Evolutionary conservation across 2,113 vertebrate genomes (phyloP), one percentile per base, ranked within the genome.

Genomic region (Melierax canorus): DNA sequence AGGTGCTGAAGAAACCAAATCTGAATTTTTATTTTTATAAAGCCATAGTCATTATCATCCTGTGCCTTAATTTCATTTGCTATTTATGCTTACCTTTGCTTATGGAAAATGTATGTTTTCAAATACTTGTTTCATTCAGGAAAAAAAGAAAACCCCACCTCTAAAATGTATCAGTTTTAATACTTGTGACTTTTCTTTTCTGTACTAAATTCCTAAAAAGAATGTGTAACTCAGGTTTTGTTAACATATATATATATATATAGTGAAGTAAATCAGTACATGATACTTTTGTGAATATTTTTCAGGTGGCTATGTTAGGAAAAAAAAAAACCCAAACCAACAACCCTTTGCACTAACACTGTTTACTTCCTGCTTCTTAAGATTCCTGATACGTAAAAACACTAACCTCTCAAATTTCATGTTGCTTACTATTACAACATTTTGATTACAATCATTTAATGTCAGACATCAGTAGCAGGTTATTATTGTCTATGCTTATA

Each of bases 1-100:
- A 99, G 99, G 98, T 99, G 98, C 99, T 98, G 64, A 93, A 97
- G 92, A 96, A 98, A 97, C 92, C 96, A 97, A 97, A 97, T 95
- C 77, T 41, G 66, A 97, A 83, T 36, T 90, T 93, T 94, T 67
- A 51, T 95, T 97, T 97, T 95, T 73, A 94, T 96, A 97, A 98
- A 98, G 91, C 95, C 93, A 88, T 96, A 96, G 94, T 97, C 51
- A 72, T 95, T 86, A 92, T 96, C 77, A 81, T 97, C 86, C 94
- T 97, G 96, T 96, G 87, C 92, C 96, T 91, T 96, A 90, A 92
- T 78, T 92, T 92, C 48, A 91, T 93, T 96, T 95, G 87, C 93
- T 97, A 96, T 92, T 97, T 93, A 94, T 91, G 94, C 91, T 97
- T 97, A 92, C 34, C 45, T 97, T 97, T 95, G 87, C 86, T 96